Evolutionary conservation across 2,113 vertebrate genomes (phyloP).

Genomic region (Mystacornis crossleyi): DNA sequence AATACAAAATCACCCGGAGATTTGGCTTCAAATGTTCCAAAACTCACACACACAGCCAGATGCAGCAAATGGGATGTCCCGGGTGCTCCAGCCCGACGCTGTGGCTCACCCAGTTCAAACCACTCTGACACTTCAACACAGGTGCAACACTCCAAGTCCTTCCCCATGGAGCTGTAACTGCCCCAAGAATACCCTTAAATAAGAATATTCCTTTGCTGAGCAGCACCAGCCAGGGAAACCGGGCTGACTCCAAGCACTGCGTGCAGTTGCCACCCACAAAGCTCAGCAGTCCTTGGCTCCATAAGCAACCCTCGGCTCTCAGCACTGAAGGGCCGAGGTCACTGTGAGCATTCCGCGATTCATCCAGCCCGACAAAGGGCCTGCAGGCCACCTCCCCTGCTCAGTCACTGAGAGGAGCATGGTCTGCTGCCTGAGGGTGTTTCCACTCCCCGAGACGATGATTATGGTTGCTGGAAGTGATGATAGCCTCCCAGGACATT

Average conservation of each 20-base stretch:
- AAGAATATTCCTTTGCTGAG: neutral
- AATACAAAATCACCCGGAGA: neutral
- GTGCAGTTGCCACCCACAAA: neutral
- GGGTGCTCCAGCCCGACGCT: neutral
- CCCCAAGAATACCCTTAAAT: neutral
- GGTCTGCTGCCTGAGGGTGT: neutral
- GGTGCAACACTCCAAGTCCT: neutral
- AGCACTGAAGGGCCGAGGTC: neutral
- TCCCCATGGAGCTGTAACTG: neutral
- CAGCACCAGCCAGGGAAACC: neutral
- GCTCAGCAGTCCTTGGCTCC: neutral
- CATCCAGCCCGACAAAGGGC: neutral
- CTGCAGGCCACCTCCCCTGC: neutral
- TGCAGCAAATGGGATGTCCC: neutral
- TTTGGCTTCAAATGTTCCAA: neutral
- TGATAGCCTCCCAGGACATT: neutral
- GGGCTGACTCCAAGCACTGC: neutral
- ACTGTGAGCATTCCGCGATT: neutral
- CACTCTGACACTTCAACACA: neutral
- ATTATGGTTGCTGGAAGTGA: neutral
- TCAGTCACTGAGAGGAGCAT: fast-evolving
- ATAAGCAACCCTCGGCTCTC: neutral
- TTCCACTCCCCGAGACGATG: neutral
- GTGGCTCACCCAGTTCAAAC: neutral
- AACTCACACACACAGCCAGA: neutral